Evolutionary conservation across 2,113 vertebrate species (phyloP).

Genomic region (Ibidorhyncha struthersii): DNA sequence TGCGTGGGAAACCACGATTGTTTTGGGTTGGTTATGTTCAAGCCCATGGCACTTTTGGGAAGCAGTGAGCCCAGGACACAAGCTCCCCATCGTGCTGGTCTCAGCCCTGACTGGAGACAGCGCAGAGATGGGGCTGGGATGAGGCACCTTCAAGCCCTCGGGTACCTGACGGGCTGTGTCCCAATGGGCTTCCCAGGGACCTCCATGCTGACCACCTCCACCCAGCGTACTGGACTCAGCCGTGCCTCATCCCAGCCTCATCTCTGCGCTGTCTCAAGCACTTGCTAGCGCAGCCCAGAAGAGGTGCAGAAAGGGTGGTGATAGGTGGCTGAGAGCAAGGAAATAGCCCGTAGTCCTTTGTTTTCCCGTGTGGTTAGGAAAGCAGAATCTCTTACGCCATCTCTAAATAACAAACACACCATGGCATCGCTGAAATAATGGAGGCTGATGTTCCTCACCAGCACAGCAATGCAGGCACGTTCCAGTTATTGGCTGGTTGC

Average conservation of each 20-base stretch:
- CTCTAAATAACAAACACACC: not conserved
- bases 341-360: not conserved
- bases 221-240: no score
- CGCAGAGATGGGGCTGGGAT: no score
- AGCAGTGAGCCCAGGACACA: not conserved
- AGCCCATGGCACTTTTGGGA: not conserved
- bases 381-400: not conserved
- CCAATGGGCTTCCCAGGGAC: no score
- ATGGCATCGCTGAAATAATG: fast-evolving
- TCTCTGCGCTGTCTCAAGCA: no score
- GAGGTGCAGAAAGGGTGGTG: not conserved
- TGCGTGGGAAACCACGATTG: fast-evolving
- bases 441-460: not conserved
- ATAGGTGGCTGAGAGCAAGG: not conserved
- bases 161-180: no score
- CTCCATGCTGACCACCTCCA: no score
- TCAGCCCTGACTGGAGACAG: no score
- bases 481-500: not conserved
- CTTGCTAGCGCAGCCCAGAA: not conserved
- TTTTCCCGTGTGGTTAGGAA: not conserved
- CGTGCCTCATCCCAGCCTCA: no score
- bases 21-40: not conserved
- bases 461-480: not conserved
- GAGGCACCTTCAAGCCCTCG: no score
- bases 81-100: not conserved